Evolutionary conservation across 2,113 vertebrate species (phyloP).

Genomic region (Morone chrysops): DNA sequence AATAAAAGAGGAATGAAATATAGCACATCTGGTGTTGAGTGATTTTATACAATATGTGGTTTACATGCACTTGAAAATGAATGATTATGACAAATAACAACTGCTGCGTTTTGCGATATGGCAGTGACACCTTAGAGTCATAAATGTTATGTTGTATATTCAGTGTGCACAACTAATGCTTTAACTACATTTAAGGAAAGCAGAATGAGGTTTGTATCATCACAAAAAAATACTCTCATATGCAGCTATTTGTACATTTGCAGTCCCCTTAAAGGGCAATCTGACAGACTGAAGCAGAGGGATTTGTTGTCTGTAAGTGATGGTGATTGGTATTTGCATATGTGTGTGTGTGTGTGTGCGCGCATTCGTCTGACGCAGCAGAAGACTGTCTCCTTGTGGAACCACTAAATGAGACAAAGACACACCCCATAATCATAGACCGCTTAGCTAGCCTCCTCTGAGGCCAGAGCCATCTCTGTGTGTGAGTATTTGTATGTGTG

Average conservation of each 20-base stretch:
- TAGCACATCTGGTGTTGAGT: constrained; percentile 32
- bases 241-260: constrained; percentile 5
- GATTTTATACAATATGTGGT: constrained; percentile 7
- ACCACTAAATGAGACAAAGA: constrained; percentile 85
- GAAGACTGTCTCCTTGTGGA: constrained; percentile 82
- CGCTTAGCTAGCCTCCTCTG: constrained; percentile 79
- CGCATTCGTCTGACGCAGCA: constrained; percentile 76
- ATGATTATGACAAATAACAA: neutral
- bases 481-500: constrained; percentile 36
- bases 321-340: constrained; percentile 37
- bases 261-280: constrained; percentile 36
- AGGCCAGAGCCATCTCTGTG: constrained; percentile 77
- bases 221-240: neutral
- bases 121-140: neutral
- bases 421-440: constrained; percentile 84
- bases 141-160: neutral
- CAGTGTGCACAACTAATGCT: neutral
- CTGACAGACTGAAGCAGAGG: constrained; percentile 42
- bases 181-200: neutral
- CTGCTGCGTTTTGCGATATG: neutral
- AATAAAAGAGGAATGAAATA: constrained; percentile 93
- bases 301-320: constrained; percentile 55
- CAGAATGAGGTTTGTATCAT: neutral
- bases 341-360: constrained; percentile 37
- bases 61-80: neutral